These are phyloP conservation scores for Heliconius ethilla DNA, from an alignment of 2,888 invertebrate genomes.

Conservation along the genomic window DNA sequence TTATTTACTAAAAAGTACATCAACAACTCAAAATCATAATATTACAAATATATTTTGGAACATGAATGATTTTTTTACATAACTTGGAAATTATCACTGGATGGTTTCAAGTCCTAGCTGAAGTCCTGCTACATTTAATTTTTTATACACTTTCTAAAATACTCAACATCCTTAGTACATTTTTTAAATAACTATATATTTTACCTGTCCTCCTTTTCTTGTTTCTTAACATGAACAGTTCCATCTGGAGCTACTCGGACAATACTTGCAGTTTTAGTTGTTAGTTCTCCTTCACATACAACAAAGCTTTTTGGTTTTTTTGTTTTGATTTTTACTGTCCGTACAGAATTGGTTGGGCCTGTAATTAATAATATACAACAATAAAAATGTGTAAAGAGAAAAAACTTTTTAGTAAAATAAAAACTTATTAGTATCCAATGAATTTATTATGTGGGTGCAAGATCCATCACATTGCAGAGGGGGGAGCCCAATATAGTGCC, in stretches of 20 bases:
- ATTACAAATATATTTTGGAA: too few relatives aligned
- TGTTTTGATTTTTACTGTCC: conserved; percentile 72
- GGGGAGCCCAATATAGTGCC: neutral
- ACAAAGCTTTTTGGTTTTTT: conserved; percentile 78
- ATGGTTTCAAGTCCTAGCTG: neutral
- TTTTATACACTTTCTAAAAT: too few relatives aligned
- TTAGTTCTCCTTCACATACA: conserved; percentile 83
- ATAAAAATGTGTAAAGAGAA: neutral
- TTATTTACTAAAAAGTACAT: too few relatives aligned
- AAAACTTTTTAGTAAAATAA: neutral
- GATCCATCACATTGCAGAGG: neutral
- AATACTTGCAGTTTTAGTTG: conserved; percentile 76
- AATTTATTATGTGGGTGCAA: neutral
- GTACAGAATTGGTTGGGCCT: conserved; percentile 81
- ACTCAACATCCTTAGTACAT: too few relatives aligned
- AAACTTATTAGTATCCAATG: neutral
- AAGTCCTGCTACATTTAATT: neutral
- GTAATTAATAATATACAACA: conserved; percentile 25
- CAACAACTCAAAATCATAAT: too few relatives aligned
- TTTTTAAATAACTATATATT: neutral
- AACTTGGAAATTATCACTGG: too few relatives aligned
- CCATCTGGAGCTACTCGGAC: conserved; percentile 84
- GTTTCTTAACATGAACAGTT: conserved; percentile 64
- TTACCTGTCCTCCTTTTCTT: conserved; percentile 40
- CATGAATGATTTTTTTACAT: too few relatives aligned